phyloP scores from a whole-genome alignment of 2,888 invertebrate species.

The Allophyes oxyacanthae region DNA sequence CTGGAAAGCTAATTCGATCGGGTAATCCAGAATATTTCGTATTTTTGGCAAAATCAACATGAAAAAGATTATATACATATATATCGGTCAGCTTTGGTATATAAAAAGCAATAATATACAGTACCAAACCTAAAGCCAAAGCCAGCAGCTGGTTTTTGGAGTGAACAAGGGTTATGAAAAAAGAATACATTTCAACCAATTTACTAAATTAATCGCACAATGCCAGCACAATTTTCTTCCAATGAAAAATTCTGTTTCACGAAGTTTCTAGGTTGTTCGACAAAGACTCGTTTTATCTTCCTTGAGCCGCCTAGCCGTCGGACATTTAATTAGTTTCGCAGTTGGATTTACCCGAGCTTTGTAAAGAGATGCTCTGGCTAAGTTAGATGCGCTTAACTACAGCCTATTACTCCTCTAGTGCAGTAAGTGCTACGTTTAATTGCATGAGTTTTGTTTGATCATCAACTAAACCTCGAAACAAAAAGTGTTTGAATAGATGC shows the following conservation, averaged over 20 bases:
- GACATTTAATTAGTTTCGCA: slow-evolving; percentile 73
- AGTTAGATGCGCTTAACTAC: slow-evolving; percentile 36
- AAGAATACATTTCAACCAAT: slow-evolving; percentile 14
- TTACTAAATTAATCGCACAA: slow-evolving; percentile 23
- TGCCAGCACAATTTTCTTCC: slow-evolving; percentile 32
- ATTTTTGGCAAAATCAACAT: no score
- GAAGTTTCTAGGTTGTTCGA: slow-evolving; percentile 54
- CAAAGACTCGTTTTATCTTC: slow-evolving; percentile 58
- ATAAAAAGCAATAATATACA: no score
- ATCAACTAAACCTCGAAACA: slow-evolving; percentile 4
- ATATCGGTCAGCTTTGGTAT: no score
- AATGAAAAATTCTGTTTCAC: slow-evolving; percentile 43
- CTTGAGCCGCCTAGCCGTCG: slow-evolving; percentile 45
- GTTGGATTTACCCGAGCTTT: slow-evolving; percentile 61
- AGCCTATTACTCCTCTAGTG: slow-evolving; percentile 27
- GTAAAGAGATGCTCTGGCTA: slow-evolving; percentile 46
- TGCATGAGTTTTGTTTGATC: slow-evolving; percentile 24
- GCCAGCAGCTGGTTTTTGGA: no score
- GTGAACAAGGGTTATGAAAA: no score
- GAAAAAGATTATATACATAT: no score
- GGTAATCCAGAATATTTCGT: no score
- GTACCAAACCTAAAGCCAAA: no score
- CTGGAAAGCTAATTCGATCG: not conserved
- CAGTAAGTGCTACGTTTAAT: slow-evolving; percentile 30
- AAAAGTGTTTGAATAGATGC: not conserved